Evolutionary conservation across 2,113 vertebrate species (phyloP).

Genomic region (Myrmophylax atrothorax): DNA sequence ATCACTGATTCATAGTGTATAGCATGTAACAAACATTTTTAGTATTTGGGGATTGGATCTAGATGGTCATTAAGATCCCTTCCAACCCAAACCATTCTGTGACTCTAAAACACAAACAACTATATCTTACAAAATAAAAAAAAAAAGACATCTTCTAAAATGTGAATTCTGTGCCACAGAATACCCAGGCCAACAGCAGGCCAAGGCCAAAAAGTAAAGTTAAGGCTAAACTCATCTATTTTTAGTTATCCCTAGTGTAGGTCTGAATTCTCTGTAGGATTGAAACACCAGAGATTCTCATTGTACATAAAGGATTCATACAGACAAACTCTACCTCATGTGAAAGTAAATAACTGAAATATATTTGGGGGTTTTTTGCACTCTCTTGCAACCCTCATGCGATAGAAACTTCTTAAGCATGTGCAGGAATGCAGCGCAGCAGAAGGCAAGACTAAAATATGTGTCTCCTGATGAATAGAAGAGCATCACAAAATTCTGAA

Average conservation of each 20-base stretch:
- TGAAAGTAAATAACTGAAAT: not conserved
- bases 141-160: not conserved
- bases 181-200: not conserved
- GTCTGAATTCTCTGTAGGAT: accelerated
- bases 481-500: not conserved
- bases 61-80: not conserved
- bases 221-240: not conserved
- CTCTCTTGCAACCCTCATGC: not conserved
- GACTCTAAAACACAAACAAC: not conserved
- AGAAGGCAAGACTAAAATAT: not conserved
- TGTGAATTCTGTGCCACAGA: not conserved
- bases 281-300: not conserved
- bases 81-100: not conserved
- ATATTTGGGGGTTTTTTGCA: not conserved
- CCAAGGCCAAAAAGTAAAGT: not conserved
- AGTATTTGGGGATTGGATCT: not conserved
- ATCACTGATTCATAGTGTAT: not conserved
- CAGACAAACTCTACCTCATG: not conserved
- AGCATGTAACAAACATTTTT: not conserved
- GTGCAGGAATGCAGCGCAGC: not conserved
- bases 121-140: not conserved
- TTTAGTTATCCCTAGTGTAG: not conserved
- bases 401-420: not conserved
- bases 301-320: not conserved
- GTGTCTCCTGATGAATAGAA: not conserved